Evolutionary conservation across 2,113 vertebrate genomes (phyloP).

Genomic region (Phycodurus eques): DNA sequence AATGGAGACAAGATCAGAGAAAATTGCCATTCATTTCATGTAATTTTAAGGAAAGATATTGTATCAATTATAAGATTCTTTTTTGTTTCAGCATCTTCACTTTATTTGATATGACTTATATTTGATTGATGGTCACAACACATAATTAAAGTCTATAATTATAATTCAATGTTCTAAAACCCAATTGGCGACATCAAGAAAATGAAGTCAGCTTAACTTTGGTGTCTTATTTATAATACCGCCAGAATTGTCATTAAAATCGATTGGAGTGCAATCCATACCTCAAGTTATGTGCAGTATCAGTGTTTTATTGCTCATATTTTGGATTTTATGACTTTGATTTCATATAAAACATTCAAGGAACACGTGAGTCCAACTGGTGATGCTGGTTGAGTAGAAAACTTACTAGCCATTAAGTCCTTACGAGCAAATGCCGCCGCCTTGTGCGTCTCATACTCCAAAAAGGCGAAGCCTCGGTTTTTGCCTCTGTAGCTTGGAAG

Average conservation of each 20-base stretch:
- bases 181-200: too few relatives aligned
- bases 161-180: too few relatives aligned
- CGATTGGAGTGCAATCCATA: background rate
- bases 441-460: slow-evolving; percentile 94
- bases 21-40: too few relatives aligned
- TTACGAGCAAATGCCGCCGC: slow-evolving; percentile 92
- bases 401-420: slow-evolving; percentile 85
- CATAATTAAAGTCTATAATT: too few relatives aligned
- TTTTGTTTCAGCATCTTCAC: too few relatives aligned
- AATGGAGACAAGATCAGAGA: too few relatives aligned
- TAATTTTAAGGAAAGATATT: too few relatives aligned
- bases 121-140: too few relatives aligned
- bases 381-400: background rate
- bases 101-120: too few relatives aligned
- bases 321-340: background rate
- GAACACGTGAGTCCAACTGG: background rate
- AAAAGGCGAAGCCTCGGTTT: slow-evolving; percentile 94
- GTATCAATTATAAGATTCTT: too few relatives aligned
- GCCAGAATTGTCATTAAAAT: background rate
- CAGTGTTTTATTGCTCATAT: background rate
- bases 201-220: too few relatives aligned
- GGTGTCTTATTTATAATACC: too few relatives aligned
- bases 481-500: slow-evolving; percentile 88
- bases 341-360: background rate
- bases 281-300: background rate